phyloP scores from a whole-genome alignment of 2,888 invertebrate genomes.

The Coenonympha arcania region DNA sequence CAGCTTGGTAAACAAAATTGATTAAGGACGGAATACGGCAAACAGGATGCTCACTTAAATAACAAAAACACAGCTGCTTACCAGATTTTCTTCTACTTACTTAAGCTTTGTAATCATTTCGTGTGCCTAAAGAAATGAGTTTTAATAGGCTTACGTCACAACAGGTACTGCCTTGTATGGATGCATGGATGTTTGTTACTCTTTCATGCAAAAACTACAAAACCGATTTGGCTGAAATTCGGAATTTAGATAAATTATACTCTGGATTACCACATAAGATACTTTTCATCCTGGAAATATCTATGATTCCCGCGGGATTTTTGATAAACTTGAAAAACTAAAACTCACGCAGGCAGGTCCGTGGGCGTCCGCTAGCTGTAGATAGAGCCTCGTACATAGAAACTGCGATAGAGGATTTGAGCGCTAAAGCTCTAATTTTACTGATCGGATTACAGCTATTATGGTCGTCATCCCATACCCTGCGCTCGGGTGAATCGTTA shows the following conservation, averaged over 20 bases:
- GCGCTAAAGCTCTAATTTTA: conserved; percentile 33
- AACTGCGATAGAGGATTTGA: conserved; percentile 27
- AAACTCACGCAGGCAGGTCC: too few species aligned
- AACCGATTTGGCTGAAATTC: too few species aligned
- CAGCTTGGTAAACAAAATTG: conserved; percentile 20
- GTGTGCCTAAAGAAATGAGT: too few species aligned
- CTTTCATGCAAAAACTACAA: too few species aligned
- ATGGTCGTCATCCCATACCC: conserved; percentile 36
- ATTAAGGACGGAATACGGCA: conserved; percentile 8
- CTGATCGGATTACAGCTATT: conserved; percentile 57
- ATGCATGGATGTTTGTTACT: not conserved
- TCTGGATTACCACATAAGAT: too few species aligned
- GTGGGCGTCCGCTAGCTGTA: too few species aligned
- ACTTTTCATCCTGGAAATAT: not conserved
- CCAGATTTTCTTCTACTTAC: not conserved
- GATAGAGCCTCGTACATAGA: conserved; percentile 20
- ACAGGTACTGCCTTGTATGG: too few species aligned
- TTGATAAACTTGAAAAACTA: too few species aligned
- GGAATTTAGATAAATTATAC: too few species aligned
- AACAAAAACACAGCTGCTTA: not conserved
- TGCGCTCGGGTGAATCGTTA: conserved; percentile 6
- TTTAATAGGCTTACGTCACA: too few species aligned
- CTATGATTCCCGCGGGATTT: not conserved
- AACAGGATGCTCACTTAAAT: not conserved
- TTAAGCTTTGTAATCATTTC: not conserved